These are phyloP conservation scores for Malurus leucopterus DNA, from an alignment of 2,797 vertebrate genomes.

Conservation along the genomic window DNA sequence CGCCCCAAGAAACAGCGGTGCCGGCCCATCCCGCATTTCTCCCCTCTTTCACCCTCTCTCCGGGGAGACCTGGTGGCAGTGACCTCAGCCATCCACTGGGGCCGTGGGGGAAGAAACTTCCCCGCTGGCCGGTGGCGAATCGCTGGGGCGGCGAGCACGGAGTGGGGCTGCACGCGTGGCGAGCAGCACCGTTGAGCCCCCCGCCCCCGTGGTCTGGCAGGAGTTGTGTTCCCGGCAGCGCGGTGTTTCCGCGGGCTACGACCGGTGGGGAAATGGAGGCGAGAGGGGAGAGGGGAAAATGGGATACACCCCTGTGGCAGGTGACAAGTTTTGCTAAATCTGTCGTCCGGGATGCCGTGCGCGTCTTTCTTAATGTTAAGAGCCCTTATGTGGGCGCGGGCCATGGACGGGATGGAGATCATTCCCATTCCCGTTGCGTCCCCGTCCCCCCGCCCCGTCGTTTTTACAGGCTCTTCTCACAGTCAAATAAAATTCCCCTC, in stretches of 20 bases:
- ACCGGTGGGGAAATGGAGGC: accelerated
- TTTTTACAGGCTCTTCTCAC: background rate
- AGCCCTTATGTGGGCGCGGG: background rate
- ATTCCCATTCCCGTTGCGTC: background rate
- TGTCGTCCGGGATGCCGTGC: background rate
- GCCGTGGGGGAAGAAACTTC: background rate
- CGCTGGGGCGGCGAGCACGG: background rate
- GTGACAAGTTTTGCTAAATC: background rate
- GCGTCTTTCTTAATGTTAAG: background rate
- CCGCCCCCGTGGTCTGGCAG: background rate
- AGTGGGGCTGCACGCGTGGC: background rate
- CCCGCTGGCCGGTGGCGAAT: background rate
- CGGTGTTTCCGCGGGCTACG: background rate
- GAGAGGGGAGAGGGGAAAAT: accelerated
- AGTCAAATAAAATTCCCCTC: background rate
- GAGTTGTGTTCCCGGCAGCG: background rate
- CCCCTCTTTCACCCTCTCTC: too few species aligned
- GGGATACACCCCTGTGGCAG: background rate
- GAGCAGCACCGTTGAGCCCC: background rate
- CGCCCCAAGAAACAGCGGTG: background rate
- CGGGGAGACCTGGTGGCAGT: background rate
- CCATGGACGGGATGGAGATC: background rate
- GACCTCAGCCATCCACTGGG: background rate
- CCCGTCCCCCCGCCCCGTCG: background rate
- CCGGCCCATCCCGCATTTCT: background rate